phyloP scores from a whole-genome alignment of 2,888 invertebrate species.

The Drosophila mettleri region DNA sequence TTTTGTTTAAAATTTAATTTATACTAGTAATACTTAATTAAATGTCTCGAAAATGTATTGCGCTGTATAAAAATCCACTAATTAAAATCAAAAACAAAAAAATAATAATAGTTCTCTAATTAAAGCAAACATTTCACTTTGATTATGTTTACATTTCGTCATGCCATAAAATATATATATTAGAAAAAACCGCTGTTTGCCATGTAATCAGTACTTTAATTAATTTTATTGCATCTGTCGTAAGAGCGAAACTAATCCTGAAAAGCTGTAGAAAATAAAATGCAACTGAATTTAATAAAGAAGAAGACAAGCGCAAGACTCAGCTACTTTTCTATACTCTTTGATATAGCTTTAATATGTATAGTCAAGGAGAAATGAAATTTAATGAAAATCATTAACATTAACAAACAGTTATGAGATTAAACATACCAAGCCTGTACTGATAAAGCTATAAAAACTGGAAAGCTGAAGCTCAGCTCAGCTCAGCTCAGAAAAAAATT shows the following conservation, averaged over 20 bases:
- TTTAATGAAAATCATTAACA: too few relatives aligned
- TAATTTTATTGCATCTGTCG: not conserved
- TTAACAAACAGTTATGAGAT: too few relatives aligned
- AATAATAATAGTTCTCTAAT: too few relatives aligned
- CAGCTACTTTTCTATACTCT: not conserved
- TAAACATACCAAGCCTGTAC: too few relatives aligned
- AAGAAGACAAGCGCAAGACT: not conserved
- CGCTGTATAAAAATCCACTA: not conserved
- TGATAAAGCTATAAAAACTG: too few relatives aligned
- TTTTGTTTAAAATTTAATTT: not conserved
- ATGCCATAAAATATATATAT: not conserved
- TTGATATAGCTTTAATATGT: too few relatives aligned
- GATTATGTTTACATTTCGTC: conserved; percentile 4
- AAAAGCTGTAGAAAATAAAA: not conserved
- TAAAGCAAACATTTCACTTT: not conserved
- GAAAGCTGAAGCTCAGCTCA: too few relatives aligned
- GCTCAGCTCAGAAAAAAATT: too few relatives aligned
- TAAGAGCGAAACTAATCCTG: not conserved
- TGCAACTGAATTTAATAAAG: not conserved
- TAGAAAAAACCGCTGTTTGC: not conserved
- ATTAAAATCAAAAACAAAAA: not conserved
- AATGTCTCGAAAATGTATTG: not conserved
- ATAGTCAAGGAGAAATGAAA: too few relatives aligned
- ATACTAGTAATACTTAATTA: not conserved
- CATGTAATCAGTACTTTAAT: not conserved